A percentile compares a stretch with the other conserved stretches of the same genome.
phyloP scores from a whole-genome alignment of 2,113 vertebrate species.

The Salvelinus fontinalis region DNA sequence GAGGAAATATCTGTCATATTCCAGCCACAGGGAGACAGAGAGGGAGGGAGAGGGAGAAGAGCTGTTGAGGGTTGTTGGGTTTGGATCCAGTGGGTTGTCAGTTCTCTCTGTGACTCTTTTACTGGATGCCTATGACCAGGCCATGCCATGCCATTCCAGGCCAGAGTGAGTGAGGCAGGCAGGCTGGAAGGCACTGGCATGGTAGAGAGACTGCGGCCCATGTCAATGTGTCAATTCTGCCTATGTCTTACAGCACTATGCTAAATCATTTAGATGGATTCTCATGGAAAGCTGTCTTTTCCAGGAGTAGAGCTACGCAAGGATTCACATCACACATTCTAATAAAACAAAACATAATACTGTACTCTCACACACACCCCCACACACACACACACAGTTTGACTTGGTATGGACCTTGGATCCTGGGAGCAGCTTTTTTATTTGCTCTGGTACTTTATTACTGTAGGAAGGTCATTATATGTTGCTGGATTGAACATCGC shows the following conservation, averaged over 20 bases:
- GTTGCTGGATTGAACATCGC: too few relatives aligned
- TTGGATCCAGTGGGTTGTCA: slow-evolving; percentile 52
- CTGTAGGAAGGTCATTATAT: too few relatives aligned
- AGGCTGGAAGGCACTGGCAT: neutral
- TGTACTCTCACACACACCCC: slow-evolving; percentile 12
- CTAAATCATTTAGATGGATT: slow-evolving; percentile 37
- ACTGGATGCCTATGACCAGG: slow-evolving; percentile 37
- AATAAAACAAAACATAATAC: slow-evolving; percentile 2
- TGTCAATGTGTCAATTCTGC: neutral
- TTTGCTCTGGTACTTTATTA: neutral
- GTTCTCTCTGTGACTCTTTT: slow-evolving; percentile 29
- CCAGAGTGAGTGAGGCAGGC: slow-evolving; percentile 31
- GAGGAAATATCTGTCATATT: slow-evolving; percentile 63
- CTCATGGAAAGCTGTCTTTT: slow-evolving; percentile 29
- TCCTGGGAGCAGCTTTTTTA: neutral
- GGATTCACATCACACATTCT: slow-evolving; percentile 16
- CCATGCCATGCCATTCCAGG: too few relatives aligned
- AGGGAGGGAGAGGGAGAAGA: slow-evolving; percentile 7
- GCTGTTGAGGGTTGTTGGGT: slow-evolving; percentile 50
- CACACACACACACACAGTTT: slow-evolving; percentile 17
- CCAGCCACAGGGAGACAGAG: slow-evolving; percentile 33
- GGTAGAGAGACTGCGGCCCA: neutral
- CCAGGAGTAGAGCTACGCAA: neutral
- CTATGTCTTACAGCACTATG: slow-evolving; percentile 29
- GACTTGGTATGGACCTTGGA: neutral